phyloP scores from a whole-genome alignment of 1,140 invertebrate species.

The Radopholus similis region DNA sequence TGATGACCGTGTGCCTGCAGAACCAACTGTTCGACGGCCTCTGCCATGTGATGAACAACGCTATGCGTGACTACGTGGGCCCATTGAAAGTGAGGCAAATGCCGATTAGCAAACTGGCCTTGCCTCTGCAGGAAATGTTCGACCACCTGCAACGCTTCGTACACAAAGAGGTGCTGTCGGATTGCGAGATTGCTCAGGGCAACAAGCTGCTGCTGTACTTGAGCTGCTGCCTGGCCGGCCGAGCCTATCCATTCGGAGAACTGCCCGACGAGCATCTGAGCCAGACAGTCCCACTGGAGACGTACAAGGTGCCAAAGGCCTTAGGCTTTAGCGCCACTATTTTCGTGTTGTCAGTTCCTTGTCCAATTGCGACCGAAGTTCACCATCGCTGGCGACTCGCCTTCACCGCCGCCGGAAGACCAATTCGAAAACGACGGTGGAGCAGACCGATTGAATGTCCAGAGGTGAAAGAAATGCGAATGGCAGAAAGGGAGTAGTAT shows the following conservation, averaged over 20 bases:
- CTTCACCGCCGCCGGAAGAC: too few relatives aligned
- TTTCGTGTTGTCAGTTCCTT: constrained; percentile 21
- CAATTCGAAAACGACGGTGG: too few relatives aligned
- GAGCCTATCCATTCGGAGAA: constrained; percentile 80
- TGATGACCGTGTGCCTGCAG: constrained; percentile 74
- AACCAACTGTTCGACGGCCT: constrained; percentile 78
- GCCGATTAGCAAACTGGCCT: constrained; percentile 47
- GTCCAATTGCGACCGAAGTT: constrained; percentile 23
- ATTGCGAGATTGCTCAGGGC: constrained; percentile 67
- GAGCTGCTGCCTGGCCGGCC: constrained; percentile 85
- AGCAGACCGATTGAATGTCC: too few relatives aligned
- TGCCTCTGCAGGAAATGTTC: constrained; percentile 40
- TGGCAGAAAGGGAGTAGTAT: too few relatives aligned
- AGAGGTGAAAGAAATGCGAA: too few relatives aligned
- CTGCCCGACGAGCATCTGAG: constrained; percentile 70
- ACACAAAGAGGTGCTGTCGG: constrained; percentile 54
- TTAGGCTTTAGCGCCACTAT: constrained; percentile 60
- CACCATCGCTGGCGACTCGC: constrained; percentile 29
- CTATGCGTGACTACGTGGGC: constrained; percentile 76
- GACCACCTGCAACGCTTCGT: constrained; percentile 54
- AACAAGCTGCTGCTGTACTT: constrained; percentile 85
- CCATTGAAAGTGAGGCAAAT: constrained; percentile 74
- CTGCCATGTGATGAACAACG: constrained; percentile 81
- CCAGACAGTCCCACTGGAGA: constrained; percentile 73
- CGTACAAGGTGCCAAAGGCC: constrained; percentile 59